Evolutionary conservation across 2,113 vertebrate species (phyloP), one percentile per base, ranked within the genome.

Genomic region (Pandion haliaetus): DNA sequence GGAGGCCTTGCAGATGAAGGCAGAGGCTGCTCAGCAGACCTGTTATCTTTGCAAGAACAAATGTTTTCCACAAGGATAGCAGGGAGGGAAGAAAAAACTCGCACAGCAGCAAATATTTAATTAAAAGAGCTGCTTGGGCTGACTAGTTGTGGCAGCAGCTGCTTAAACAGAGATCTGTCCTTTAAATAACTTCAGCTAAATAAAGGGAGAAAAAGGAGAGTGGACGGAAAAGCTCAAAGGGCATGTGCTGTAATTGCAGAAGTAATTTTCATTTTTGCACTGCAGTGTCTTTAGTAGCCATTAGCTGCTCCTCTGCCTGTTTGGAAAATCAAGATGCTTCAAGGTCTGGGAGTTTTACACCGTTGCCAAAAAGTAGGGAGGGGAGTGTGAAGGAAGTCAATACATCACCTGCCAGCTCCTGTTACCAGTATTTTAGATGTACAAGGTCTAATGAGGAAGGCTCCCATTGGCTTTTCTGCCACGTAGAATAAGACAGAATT

Each of bases 51-150:
- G 76, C 63, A 88, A 79, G 93, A 95, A 19, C 85, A 91, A 97
- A 92, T 15, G 21, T 54, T 86, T 63, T 86, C 95, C 74, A 24
- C 34, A 32, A 95, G 80, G 87, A 79, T 66, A 70, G 87, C 34
- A 83, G 76, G 85, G 58, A 95, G 28, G 67, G 87, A 83, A 84
- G 86, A 83, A 45, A 81, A 79, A 94, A 90, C 70, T 80, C 34
- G 2, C 95, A 88, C 90, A 96, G 94, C 90, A 88, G 95, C 96
- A 97, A 97, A 95, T 95, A 97, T 97, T 98, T 97, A 97, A 97
- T 97, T 97, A 95, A 92, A 96, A 97, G 73, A 86, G 85, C 83
- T 92, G 42, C 62, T 93, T 78, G 76, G 93, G 50, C 91, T 19
- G n/a, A 66, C 45, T 55, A 52, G 67, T 92, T 7, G 4, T 88